Evolutionary conservation across 2,113 vertebrate genomes (phyloP).

Genomic region (Sebastes fasciatus): DNA sequence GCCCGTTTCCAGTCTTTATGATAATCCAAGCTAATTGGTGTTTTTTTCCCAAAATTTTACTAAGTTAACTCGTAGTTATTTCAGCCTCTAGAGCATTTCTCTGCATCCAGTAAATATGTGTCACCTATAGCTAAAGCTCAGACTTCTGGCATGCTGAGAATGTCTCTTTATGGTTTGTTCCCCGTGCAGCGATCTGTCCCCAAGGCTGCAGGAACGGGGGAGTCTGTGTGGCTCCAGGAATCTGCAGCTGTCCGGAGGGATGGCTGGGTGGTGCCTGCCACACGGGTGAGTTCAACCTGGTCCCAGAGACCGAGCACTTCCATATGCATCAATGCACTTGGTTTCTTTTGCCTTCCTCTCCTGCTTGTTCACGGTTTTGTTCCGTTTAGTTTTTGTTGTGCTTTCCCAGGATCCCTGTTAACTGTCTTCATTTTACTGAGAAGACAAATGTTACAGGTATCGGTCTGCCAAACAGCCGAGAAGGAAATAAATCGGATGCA

Average conservation of each 20-base stretch:
- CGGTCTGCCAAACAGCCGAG: neutral
- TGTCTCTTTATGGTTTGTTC: conserved; percentile 56
- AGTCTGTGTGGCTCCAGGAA: conserved; percentile 88
- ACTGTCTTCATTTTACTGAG: neutral
- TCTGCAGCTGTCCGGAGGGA: conserved; percentile 90
- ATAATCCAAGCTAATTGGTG: neutral
- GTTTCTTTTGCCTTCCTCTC: neutral
- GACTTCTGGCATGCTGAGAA: conserved; percentile 5
- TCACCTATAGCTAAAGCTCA: neutral
- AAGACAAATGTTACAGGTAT: neutral
- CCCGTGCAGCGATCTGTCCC: conserved; percentile 87
- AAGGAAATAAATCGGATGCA: neutral
- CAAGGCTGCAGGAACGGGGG: conserved; percentile 89
- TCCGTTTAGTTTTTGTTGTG: neutral
- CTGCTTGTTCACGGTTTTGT: neutral
- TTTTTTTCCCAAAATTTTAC: neutral
- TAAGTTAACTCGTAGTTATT: neutral
- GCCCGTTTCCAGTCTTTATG: neutral
- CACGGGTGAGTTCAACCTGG: conserved; percentile 79
- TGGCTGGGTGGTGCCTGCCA: conserved; percentile 90
- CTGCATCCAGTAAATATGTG: neutral
- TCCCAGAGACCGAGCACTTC: neutral
- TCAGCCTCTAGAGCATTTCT: neutral
- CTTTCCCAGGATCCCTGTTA: neutral
- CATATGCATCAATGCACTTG: neutral